These are phyloP conservation scores for Listrodromus nycthemerus DNA, from an alignment of 2,888 invertebrate species.

Conservation along the genomic window DNA sequence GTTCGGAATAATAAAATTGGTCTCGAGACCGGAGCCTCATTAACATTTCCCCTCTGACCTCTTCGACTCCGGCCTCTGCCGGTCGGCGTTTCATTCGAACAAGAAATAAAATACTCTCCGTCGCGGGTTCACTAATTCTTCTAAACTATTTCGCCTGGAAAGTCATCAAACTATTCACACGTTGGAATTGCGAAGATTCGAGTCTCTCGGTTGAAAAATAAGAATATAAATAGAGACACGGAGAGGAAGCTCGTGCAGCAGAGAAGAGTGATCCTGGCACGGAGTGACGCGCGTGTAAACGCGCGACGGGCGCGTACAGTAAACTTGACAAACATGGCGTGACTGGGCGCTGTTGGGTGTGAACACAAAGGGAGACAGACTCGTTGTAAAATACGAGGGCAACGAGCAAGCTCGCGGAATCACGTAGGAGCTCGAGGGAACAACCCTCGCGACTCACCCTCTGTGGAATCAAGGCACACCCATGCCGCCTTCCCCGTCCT, in stretches of 20 bases:
- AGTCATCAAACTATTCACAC: constrained; percentile 57
- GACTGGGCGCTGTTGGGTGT: constrained; percentile 77
- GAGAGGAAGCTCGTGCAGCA: constrained; percentile 55
- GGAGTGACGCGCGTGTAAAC: constrained; percentile 74
- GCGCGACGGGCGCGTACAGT: constrained; percentile 71
- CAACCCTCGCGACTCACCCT: constrained; percentile 63
- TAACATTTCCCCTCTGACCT: constrained; percentile 6
- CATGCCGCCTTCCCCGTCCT: neutral
- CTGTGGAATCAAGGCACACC: constrained; percentile 65
- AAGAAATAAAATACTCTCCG: constrained; percentile 38
- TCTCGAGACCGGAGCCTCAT: constrained; percentile 12
- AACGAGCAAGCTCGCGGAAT: constrained; percentile 59
- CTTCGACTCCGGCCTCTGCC: no score
- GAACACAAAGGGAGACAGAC: constrained; percentile 71
- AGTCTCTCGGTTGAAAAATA: constrained; percentile 52
- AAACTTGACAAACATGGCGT: constrained; percentile 78
- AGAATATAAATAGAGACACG: constrained; percentile 10
- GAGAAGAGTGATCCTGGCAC: constrained; percentile 74
- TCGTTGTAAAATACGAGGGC: constrained; percentile 64
- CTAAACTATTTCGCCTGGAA: constrained; percentile 50
- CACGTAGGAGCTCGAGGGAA: constrained; percentile 61
- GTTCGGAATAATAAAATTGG: constrained; percentile 53
- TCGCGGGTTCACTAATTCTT: constrained; percentile 33
- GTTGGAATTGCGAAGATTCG: constrained; percentile 27
- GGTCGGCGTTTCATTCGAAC: constrained; percentile 6